Base-by-base conservation (phyloP, 2,888 invertebrate species). In the Rhopalosiphum nymphaeae region DNA sequence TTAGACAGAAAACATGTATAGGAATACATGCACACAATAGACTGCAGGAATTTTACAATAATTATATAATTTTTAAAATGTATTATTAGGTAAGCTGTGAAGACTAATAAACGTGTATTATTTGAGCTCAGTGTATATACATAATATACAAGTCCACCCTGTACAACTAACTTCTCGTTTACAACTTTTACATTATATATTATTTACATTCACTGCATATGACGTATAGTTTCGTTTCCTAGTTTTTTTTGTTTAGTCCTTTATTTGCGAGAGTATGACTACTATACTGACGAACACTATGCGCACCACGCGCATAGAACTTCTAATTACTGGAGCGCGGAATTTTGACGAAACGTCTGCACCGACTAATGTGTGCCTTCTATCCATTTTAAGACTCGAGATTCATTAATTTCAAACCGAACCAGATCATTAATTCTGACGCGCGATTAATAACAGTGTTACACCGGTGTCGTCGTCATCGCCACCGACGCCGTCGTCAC, bases 391-490 rank as follows among this genome's bases (percentile, higher is more conserved):
- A 85, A 91, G 90, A 90, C 90, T 67, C 29, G 53, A 84, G 42
- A 84, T 91, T 91, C 91, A 91, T 91, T 91, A 91, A 91, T 91
- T 91, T 91, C 91, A 91, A 91, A 91, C 91, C 84, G 84, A 85
- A 91, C 84, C 91, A 29, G 91, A 91, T 91, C 91, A 57, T 91
- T 91, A 91, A 91, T 56, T 91, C 85, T 86, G 91, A 91, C 91
- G 57, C 10, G 85, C 91, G 91, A 91, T 91, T 91, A 91, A 91
- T 91, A 91, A 91, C 91, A 42, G 91, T 53, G 78, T 91, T 84
- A 91, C 53, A 57, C 56, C 21, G 29, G 9, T n/a, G 56, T 56
- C 56, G 56, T 85, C 53, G 53, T 56, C 78, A 53, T 53, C 49
- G 78, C n/a, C 25, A n/a, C 42, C 36, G 44, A 44, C 36, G n/a